Evolutionary conservation across 2,888 invertebrate genomes (phyloP).

Genomic region (Tetragonula carbonaria): DNA sequence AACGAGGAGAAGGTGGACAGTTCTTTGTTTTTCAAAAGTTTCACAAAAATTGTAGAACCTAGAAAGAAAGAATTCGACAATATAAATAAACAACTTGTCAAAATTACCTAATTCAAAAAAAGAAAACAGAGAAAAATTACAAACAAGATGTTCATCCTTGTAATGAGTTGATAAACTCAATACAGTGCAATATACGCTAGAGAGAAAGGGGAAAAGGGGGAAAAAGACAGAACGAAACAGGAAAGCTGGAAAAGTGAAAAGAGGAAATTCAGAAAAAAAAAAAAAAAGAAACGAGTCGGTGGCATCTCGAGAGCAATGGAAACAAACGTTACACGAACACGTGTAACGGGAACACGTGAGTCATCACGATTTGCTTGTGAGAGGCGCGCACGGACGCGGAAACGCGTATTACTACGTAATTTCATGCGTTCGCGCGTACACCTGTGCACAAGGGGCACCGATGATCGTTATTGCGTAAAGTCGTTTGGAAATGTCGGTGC

Average conservation of each 20-base stretch:
- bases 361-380: conserved; percentile 73
- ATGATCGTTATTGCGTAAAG: conserved; percentile 74
- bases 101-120: too few species aligned
- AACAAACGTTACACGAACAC: conserved; percentile 44
- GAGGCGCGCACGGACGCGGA: conserved; percentile 52
- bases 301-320: conserved; percentile 42
- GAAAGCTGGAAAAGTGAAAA: background rate
- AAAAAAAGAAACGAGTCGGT: conserved; percentile 9
- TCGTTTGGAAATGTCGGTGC: conserved; percentile 62
- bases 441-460: conserved; percentile 44
- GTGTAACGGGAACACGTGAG: conserved; percentile 78
- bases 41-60: too few species aligned
- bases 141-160: too few species aligned
- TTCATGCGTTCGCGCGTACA: conserved; percentile 51
- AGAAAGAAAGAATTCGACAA: too few species aligned
- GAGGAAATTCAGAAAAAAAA: background rate
- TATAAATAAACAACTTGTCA: too few species aligned
- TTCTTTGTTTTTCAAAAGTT: too few species aligned
- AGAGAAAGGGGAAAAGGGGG: background rate
- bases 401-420: conserved; percentile 64
- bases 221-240: background rate
- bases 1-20: too few species aligned
- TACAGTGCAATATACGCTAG: too few species aligned
- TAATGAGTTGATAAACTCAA: too few species aligned
- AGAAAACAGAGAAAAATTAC: too few species aligned